A percentile compares a stretch with the other conserved stretches of the same genome.
These are phyloP conservation scores for Riparia riparia DNA, from an alignment of 2,113 vertebrate species.

Conservation along the genomic window DNA sequence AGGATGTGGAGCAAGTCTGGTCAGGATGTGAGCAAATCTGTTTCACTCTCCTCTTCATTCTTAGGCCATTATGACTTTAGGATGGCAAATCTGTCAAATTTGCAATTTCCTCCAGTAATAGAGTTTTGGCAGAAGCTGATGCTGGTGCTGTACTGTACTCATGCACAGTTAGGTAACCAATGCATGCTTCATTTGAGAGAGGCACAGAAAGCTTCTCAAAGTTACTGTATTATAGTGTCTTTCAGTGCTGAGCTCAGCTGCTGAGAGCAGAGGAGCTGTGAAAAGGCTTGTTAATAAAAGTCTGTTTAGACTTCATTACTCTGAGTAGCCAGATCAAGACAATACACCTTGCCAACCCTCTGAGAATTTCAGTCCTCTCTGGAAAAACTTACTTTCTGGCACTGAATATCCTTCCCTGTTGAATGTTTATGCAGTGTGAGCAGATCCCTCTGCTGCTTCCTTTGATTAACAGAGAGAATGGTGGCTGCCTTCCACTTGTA, in stretches of 20 bases:
- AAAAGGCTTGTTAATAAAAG: conserved; percentile 48
- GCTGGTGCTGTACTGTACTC: not conserved
- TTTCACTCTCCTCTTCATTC: conserved; percentile 7
- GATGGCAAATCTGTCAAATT: conserved; percentile 33
- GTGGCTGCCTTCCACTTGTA: not conserved
- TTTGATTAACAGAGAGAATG: not conserved
- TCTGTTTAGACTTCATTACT: conserved; percentile 44
- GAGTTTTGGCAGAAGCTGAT: conserved; percentile 24
- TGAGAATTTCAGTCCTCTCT: not conserved
- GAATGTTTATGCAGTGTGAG: not conserved
- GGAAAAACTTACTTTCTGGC: not conserved
- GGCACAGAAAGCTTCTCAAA: conserved; percentile 5
- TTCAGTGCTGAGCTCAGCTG: conserved; percentile 56
- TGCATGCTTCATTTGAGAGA: conserved; percentile 30
- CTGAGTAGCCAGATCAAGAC: conserved; percentile 12
- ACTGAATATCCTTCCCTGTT: not conserved
- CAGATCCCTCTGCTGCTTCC: not conserved
- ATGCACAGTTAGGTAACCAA: conserved; percentile 37
- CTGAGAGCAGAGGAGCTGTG: conserved; percentile 43
- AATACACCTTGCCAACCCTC: not conserved
- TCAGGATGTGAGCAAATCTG: not conserved
- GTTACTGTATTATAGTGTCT: not conserved
- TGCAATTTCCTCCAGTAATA: conserved; percentile 3
- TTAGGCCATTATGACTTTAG: conserved; percentile 1
- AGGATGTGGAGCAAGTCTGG: not conserved